These are phyloP conservation scores for Drosophila lowei DNA, from an alignment of 1,140 invertebrate genomes.

Conservation along the genomic window DNA sequence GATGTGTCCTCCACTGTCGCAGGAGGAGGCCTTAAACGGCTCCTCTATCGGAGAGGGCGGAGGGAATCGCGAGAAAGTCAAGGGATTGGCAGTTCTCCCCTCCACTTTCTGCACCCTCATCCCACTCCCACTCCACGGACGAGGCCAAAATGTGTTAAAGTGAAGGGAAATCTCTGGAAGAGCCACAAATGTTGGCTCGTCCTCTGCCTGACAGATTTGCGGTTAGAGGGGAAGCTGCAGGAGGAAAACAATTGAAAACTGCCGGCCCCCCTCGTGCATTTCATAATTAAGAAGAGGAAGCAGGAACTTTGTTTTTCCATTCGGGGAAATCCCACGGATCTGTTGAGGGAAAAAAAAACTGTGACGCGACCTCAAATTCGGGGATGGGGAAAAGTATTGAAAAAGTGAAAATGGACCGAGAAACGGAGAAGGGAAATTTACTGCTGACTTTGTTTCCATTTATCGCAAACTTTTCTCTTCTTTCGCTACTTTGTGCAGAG, in stretches of 20 bases:
- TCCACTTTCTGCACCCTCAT: conserved; percentile 1
- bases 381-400: conserved; percentile 13
- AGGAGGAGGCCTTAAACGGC: conserved; percentile 13
- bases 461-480: conserved; percentile 43
- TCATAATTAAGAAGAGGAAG: conserved; percentile 46
- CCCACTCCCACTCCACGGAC: not conserved
- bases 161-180: conserved; percentile 24
- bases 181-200: conserved; percentile 20
- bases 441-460: conserved; percentile 44
- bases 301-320: conserved; percentile 9
- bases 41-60: not conserved
- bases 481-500: conserved; percentile 15
- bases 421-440: conserved; percentile 2
- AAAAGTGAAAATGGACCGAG: conserved; percentile 23
- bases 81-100: conserved; percentile 35
- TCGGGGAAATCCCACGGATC: conserved; percentile 5
- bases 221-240: conserved; percentile 10
- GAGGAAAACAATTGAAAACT: conserved; percentile 24
- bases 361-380: conserved; percentile 43
- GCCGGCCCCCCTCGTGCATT: conserved; percentile 23
- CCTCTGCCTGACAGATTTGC: conserved; percentile 16
- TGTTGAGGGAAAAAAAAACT: conserved; percentile 17
- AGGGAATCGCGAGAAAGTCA: conserved; percentile 28
- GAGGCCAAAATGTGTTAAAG: conserved; percentile 35
- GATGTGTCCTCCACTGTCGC: conserved; percentile 29